A percentile compares a stretch with the other conserved stretches of the same genome.
These are phyloP conservation scores for Drosophila macrospina DNA, from an alignment of 2,888 invertebrate species.

Conservation along the genomic window DNA sequence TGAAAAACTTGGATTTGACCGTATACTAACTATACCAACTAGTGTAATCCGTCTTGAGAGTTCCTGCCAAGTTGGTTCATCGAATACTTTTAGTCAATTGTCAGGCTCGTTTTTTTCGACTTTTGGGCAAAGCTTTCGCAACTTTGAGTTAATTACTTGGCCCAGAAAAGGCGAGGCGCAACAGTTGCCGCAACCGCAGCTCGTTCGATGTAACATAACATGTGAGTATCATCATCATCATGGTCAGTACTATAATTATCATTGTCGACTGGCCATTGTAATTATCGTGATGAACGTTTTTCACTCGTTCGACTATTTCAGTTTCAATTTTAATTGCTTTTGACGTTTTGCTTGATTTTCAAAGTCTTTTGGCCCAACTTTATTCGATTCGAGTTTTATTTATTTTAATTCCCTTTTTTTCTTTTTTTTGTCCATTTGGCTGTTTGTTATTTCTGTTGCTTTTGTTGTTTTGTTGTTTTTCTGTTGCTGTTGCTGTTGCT, in stretches of 20 bases:
- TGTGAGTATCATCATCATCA: background rate
- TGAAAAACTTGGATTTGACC: too few species aligned
- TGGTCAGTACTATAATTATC: slow-evolving; percentile 13
- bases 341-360: slow-evolving; percentile 45
- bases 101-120: background rate
- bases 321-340: slow-evolving; percentile 73
- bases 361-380: slow-evolving; percentile 22
- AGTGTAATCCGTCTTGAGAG: too few species aligned
- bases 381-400: slow-evolving; percentile 32
- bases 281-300: slow-evolving; percentile 19
- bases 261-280: slow-evolving; percentile 17
- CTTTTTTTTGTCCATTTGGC: slow-evolving; percentile 25
- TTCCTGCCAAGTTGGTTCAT: too few species aligned
- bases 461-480: background rate
- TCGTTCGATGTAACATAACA: background rate
- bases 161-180: slow-evolving; percentile 22
- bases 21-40: too few species aligned
- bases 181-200: slow-evolving; percentile 35
- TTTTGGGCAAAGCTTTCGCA: slow-evolving; percentile 10
- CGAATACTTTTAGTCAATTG: background rate
- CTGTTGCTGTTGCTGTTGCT: slow-evolving; percentile 8
- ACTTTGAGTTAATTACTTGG: slow-evolving; percentile 36
- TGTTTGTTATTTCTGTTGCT: slow-evolving; percentile 14
- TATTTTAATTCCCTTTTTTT: slow-evolving; percentile 44
- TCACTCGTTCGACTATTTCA: slow-evolving; percentile 57